phyloP scores from a whole-genome alignment of 2,113 vertebrate species.

The Varanus salvator region DNA sequence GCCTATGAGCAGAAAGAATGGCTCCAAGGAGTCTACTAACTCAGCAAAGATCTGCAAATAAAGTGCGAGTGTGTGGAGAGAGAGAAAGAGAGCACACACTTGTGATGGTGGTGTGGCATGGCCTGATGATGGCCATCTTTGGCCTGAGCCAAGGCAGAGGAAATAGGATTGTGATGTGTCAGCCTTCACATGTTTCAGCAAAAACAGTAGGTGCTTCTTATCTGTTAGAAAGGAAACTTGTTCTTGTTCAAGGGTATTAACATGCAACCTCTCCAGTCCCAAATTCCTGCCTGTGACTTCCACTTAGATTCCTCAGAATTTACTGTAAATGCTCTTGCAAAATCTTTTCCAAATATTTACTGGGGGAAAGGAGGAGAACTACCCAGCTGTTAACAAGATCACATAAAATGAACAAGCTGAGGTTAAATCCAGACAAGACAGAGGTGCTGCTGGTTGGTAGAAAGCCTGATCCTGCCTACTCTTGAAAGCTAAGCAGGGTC shows the following conservation, averaged over 20 bases:
- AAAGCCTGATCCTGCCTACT: too few relatives aligned
- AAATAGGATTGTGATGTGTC: constrained; percentile 27
- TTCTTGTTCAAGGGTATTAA: constrained; percentile 38
- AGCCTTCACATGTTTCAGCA: constrained; percentile 28
- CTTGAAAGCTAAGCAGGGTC: too few relatives aligned
- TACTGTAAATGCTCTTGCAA: neutral
- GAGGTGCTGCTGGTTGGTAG: too few relatives aligned
- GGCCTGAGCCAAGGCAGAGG: neutral
- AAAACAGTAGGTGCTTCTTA: neutral
- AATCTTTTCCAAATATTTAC: neutral
- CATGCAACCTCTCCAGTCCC: constrained; percentile 16
- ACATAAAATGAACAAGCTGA: neutral
- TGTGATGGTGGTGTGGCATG: neutral
- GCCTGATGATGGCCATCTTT: neutral
- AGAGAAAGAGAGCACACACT: too few relatives aligned
- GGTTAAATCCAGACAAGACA: too few relatives aligned
- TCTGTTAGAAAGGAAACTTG: neutral
- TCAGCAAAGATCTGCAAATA: too few relatives aligned
- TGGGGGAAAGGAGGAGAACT: neutral
- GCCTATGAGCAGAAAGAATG: neutral
- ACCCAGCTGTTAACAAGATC: neutral
- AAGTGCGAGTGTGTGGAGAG: too few relatives aligned
- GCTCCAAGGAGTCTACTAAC: neutral
- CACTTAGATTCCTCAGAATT: neutral
- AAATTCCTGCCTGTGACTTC: constrained; percentile 22